Conservation (phyloP, 2,888 invertebrate species). For the Palloptera scutellata region DNA sequence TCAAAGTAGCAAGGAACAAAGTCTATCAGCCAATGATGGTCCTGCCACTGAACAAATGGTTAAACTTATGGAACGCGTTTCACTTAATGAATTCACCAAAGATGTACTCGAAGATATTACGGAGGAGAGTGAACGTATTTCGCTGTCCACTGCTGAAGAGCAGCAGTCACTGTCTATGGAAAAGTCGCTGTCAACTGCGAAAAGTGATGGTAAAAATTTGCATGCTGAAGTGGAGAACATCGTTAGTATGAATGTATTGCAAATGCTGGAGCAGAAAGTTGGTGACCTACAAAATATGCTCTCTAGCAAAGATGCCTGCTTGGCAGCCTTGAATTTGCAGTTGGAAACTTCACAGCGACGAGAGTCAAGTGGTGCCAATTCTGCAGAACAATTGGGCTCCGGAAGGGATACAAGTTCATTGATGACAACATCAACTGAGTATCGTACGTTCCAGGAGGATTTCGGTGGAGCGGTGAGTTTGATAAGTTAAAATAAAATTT, state of each 20-base stretch:
- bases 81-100: slow-evolving; percentile 56
- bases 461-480: slow-evolving; percentile 72
- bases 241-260: slow-evolving; percentile 56
- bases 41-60: slow-evolving; percentile 30
- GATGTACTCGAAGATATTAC: slow-evolving; percentile 64
- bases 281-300: slow-evolving; percentile 56
- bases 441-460: slow-evolving; percentile 76
- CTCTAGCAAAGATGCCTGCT: slow-evolving; percentile 58
- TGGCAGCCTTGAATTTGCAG: slow-evolving; percentile 58
- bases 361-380: slow-evolving; percentile 47
- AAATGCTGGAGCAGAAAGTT: slow-evolving; percentile 58
- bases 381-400: slow-evolving; percentile 46
- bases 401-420: slow-evolving; percentile 61
- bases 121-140: slow-evolving; percentile 61
- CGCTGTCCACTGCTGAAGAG: slow-evolving; percentile 54
- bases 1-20: slow-evolving; percentile 37
- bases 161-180: slow-evolving; percentile 51
- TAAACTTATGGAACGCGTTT: slow-evolving; percentile 62
- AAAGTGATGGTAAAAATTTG: slow-evolving; percentile 43
- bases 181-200: slow-evolving; percentile 24
- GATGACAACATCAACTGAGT: slow-evolving; percentile 70
- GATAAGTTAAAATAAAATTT: neutral
- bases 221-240: slow-evolving; percentile 43
- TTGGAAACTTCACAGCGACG: slow-evolving; percentile 50
- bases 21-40: neutral